Evolutionary conservation across 2,797 vertebrate species (phyloP), one percentile per base, ranked within the genome.

Genomic region (Synanceia verrucosa): DNA sequence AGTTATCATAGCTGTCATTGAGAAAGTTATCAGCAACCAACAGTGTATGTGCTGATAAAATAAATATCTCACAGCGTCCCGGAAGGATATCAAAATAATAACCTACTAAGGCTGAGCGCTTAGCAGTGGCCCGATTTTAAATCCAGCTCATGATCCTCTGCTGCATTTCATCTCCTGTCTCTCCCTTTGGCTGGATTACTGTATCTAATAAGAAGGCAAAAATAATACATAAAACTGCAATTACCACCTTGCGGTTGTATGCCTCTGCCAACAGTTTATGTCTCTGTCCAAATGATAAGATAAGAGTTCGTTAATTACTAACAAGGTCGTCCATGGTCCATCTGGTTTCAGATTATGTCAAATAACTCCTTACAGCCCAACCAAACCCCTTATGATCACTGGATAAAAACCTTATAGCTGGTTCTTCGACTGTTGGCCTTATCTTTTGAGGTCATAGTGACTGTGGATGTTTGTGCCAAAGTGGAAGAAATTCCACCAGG

Each of bases 1-100:
- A 55, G 70, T 73, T 41, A 79, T 76, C 73, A 65, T 55, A 55
- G 70, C 65, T 78, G 72, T 85, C 79, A 66, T 2, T 64, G 65
- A 64, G 48, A 76, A 62, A 78, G 36, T 21, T 58, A 61, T 52
- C 36, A 78, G 33, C 39, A 63, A 52, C 24, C 41, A 67, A 19
- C 39, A n/a, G 26, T 52, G 63, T 70, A 44, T 52, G 70, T 53
- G 60, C 28, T 37, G 37, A 46, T 53, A 44, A 70, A 73, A 73
- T 73, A 86, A 77, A 82, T 63, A 73, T 67, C 33, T 60, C 19
- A 33, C 47, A 47, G 67, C 47, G 37, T 70, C 73, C 65, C 52
- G 53, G 68, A 46, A 19, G 51, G 31, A 59, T 46, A 47, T 67
- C 26, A 66, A 66, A 78, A 65, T 57, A 72, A 83, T 53, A 76